A percentile compares a stretch with the other conserved stretches of the same genome.
These are phyloP conservation scores for Sus scrofa DNA, from an alignment of 2,113 vertebrate genomes.

Conservation along the genomic window DNA sequence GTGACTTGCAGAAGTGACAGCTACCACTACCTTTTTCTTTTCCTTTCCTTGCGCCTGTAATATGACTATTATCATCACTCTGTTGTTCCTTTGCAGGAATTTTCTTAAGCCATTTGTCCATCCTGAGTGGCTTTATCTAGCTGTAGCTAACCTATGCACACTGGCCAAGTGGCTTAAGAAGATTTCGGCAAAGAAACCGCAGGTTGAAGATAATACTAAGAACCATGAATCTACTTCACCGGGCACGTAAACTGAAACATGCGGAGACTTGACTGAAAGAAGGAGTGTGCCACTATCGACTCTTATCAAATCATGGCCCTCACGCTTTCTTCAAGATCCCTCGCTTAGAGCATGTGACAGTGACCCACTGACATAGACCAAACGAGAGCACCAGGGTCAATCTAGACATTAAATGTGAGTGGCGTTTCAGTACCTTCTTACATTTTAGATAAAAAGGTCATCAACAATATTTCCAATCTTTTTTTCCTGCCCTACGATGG, in stretches of 20 bases:
- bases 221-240: background rate
- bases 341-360: background rate
- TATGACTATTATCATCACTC: constrained; percentile 3
- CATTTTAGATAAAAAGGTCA: constrained; percentile 38
- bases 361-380: background rate
- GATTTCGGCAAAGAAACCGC: constrained; percentile 53
- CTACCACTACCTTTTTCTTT: constrained; percentile 11
- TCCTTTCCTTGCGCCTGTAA: background rate
- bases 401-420: background rate
- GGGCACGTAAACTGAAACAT: constrained; percentile 5
- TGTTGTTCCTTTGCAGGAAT: constrained; percentile 11
- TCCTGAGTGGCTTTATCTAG: constrained; percentile 52
- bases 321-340: background rate
- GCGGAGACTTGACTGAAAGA: constrained; percentile 1
- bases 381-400: background rate
- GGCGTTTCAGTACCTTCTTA: constrained; percentile 26
- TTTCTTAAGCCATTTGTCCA: constrained; percentile 39
- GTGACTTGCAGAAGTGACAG: constrained; percentile 4
- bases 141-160: constrained; percentile 13
- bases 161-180: constrained; percentile 43
- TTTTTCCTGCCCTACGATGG: background rate
- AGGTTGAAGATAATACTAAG: constrained; percentile 23
- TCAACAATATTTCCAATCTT: constrained; percentile 49
- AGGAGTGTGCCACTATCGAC: background rate
- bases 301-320: background rate